These are phyloP conservation scores for Drosophila parthenogenetica DNA, from an alignment of 2,888 invertebrate genomes.

Conservation along the genomic window DNA sequence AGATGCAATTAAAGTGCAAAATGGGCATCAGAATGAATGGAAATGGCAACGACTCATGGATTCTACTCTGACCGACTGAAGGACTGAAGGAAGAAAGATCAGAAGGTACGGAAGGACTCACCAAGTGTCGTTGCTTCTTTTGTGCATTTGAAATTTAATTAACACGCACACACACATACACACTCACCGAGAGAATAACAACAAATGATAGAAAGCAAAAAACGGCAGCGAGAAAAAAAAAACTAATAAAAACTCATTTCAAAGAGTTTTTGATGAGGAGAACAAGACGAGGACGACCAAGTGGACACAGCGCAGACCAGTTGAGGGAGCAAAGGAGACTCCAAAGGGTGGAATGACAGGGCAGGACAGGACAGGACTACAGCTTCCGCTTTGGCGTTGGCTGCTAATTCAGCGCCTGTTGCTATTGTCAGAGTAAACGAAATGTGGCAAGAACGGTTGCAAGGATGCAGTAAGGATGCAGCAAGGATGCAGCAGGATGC, in stretches of 20 bases:
- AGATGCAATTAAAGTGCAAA: slow-evolving; percentile 69
- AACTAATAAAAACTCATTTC: slow-evolving; percentile 79
- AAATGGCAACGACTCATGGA: slow-evolving; percentile 20
- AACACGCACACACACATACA: slow-evolving; percentile 58
- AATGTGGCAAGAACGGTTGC: slow-evolving; percentile 20
- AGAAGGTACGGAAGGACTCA: not conserved
- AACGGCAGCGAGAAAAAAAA: slow-evolving; percentile 50
- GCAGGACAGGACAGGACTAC: slow-evolving; percentile 42
- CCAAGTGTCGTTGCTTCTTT: slow-evolving; percentile 63
- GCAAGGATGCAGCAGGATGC: slow-evolving; percentile 39
- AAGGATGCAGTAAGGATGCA: slow-evolving; percentile 20
- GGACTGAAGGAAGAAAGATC: not conserved
- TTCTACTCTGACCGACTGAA: slow-evolving; percentile 10
- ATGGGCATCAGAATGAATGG: slow-evolving; percentile 44
- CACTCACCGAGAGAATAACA: slow-evolving; percentile 14
- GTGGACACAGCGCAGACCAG: slow-evolving; percentile 20
- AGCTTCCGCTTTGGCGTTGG: slow-evolving; percentile 39
- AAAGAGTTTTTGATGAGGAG: slow-evolving; percentile 73
- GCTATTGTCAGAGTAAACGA: slow-evolving; percentile 56
- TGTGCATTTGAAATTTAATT: slow-evolving; percentile 77
- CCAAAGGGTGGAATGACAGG: no score
- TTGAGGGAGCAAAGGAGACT: not conserved
- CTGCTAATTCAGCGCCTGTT: slow-evolving; percentile 78
- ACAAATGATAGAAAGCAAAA: slow-evolving; percentile 41
- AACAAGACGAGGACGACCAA: slow-evolving; percentile 23